These are phyloP conservation scores for Macropodus opercularis DNA, from an alignment of 2,797 vertebrate genomes.

Conservation along the genomic window DNA sequence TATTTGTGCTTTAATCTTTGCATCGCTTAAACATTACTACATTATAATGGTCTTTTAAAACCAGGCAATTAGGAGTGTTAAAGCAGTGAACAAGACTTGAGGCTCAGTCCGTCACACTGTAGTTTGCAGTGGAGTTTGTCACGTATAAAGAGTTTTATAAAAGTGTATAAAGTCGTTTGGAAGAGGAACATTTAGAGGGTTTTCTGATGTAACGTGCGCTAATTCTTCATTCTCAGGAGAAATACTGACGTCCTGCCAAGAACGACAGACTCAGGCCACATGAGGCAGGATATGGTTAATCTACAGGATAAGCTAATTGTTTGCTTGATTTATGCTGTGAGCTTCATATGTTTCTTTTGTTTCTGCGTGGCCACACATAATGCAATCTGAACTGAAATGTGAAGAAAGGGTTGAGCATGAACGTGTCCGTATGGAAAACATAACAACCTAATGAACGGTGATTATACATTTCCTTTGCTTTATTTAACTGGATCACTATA, in stretches of 20 bases:
- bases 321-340: conserved; percentile 47
- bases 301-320: conserved; percentile 51
- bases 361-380: conserved; percentile 40
- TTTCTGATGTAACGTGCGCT: conserved; percentile 45
- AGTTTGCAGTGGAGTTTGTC: too few species aligned
- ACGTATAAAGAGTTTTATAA: too few species aligned
- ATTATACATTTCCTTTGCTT: conserved; percentile 59
- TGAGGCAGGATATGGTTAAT: conserved; percentile 44
- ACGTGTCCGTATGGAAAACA: conserved; percentile 57
- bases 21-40: conserved; percentile 30
- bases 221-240: conserved; percentile 50
- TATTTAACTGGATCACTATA: conserved; percentile 17
- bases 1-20: conserved; percentile 39
- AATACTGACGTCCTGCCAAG: conserved; percentile 42
- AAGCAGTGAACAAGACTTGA: conserved; percentile 17
- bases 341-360: conserved; percentile 33
- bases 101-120: conserved; percentile 5
- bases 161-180: too few species aligned
- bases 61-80: conserved; percentile 13
- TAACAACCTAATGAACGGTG: conserved; percentile 61
- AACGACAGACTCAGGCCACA: conserved; percentile 42
- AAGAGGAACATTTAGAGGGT: conserved; percentile 20
- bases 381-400: conserved; percentile 40
- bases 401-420: conserved; percentile 53
- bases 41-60: conserved; percentile 28